A percentile compares a stretch with the other conserved stretches of the same genome.
Evolutionary conservation across 2,888 invertebrate genomes (phyloP).

Genomic region (Eupsilia transversa): DNA sequence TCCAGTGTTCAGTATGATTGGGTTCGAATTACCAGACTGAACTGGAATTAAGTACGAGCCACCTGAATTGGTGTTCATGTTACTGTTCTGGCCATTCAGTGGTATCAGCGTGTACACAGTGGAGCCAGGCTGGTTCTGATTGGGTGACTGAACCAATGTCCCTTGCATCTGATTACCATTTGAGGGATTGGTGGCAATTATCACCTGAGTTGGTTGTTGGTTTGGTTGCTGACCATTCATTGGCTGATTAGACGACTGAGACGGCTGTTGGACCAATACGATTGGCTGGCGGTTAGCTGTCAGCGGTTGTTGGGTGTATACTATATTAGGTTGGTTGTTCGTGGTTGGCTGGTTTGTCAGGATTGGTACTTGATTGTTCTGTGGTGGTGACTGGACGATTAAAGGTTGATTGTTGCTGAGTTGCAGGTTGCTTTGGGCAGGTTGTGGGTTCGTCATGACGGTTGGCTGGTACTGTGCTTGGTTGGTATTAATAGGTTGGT

Average conservation of each 20-base stretch:
- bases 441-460: conserved; percentile 39
- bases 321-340: conserved; percentile 28
- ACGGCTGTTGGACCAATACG: conserved; percentile 57
- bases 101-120: conserved; percentile 72
- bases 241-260: conserved; percentile 49
- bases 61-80: conserved; percentile 40
- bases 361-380: conserved; percentile 27
- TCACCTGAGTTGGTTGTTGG: conserved; percentile 45
- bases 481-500: conserved; percentile 34
- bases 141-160: conserved; percentile 44
- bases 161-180: conserved; percentile 46
- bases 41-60: conserved; percentile 53
- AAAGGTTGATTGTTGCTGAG: conserved; percentile 34
- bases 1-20: conserved; percentile 33
- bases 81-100: conserved; percentile 56
- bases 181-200: conserved; percentile 47
- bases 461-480: conserved; percentile 39
- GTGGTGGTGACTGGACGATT: conserved; percentile 4
- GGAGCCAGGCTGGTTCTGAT: conserved; percentile 59
- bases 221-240: conserved; percentile 51
- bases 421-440: conserved; percentile 25
- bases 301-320: conserved; percentile 51
- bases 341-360: conserved; percentile 44
- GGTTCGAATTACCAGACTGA: conserved; percentile 44
- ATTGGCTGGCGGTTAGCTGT: conserved; percentile 52